Base-by-base conservation (phyloP, 2,113 vertebrate genomes). In the Oncorhynchus mykiss region DNA sequence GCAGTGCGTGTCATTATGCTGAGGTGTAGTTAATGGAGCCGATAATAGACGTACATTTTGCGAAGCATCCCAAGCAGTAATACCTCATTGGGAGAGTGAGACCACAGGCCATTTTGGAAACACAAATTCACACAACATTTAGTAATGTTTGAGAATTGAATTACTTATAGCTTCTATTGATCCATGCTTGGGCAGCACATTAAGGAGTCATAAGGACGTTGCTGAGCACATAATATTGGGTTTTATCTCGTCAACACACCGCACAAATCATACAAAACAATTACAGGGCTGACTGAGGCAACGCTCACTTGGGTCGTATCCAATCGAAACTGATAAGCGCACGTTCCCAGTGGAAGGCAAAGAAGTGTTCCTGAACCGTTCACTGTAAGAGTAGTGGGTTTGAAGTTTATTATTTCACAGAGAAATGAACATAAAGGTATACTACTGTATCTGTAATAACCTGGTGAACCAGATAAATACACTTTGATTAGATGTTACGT, bases 1-100 rank as follows among this genome's bases (percentile, higher is more conserved):
- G 3, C 24, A 65, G 59, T 65, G 54, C 84, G 78, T 84, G 82
- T 84, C 84, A 86, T 88, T 89, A 88, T 59, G 73, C 80, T 49
- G 80, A 88, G 80, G 73, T 88, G 75, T 82, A 83, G 72, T 86
- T 88, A 91, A 89, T 90, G 87, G 86, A 82, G 72, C 82, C 16
- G 70, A 79, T 86, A 89, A 89, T 83, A 79, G 84, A 84, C 80
- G 16, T 80, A 80, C 83, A 84, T 87, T 88, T 90, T 84, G 82
- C 34, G 1, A 57, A 83, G 76, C 70, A 82, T 79, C 83, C 88
- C 77, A 81, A 83, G 81, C 85, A 81, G 82, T 66, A 72, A 74
- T 67, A 5, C 49, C 60, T 75, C 67, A 81, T 71, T 78, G 78
- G 73, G 48, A 82, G 82, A 73, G 27, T 60, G 72, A 66, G 76